Evolutionary conservation across 2,113 vertebrate genomes (phyloP), one percentile per base, ranked within the genome.

Genomic region (Neolamprologus caudopunctatus): DNA sequence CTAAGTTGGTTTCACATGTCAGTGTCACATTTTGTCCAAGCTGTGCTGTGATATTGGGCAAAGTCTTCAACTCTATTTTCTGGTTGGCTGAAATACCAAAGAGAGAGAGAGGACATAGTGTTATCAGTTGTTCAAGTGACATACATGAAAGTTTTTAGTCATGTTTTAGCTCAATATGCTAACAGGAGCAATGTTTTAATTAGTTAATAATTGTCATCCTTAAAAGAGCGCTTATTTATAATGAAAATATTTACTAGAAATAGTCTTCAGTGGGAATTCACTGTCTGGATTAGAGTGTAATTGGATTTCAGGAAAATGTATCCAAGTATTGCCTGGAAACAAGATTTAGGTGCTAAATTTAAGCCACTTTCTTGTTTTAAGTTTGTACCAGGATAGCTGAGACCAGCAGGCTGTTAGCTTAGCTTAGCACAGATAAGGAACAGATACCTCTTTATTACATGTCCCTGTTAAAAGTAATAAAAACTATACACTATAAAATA

Each of bases 1-100:
- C 2, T 3, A 81, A 61, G 17, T 2, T 85, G 79, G 26, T 73
- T 1, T 83, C 2, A 35, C 95, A 95, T 4, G 5, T 75, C 81
- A 95, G 84, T 1, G 71, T 88, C 84, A 92, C 26, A 2, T 90
- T 92, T 2, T 71, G 7, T 14, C 93, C 92, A 75, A 91, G 94
- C 2, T 1, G 7, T 6, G 57, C 21, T 4, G 1, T 2, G 10
- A 47, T 26, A 1, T 7, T 3, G 6, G 80, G 1, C 14, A 0
- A 2, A 33, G 53, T 55, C 19, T 58, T 17, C 2, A 95, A 51
- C 9, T 7, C 1, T 33, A 92, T 2, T 8, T 3, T 9, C 4
- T 42, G 5, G 61, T 16, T 14, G 24, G 4, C 91, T 91, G 87
- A 28, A 50, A 31, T 2, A 58, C 79, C 8, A 88, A 8, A 37